phyloP scores from a whole-genome alignment of 2,113 vertebrate species.

The Phalacrocorax carbo region DNA sequence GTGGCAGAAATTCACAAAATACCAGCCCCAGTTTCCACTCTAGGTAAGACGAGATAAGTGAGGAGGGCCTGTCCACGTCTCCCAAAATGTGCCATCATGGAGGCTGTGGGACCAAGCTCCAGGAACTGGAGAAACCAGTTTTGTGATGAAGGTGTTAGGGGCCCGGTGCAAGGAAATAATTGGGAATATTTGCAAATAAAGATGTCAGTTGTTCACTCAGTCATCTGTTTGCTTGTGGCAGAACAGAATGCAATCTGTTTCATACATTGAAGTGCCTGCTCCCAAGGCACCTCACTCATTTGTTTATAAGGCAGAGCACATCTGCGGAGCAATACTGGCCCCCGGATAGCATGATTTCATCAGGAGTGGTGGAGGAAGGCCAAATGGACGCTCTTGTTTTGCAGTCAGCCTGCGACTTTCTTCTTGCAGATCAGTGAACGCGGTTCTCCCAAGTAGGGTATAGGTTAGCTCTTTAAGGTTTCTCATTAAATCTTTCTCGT shows the following conservation, averaged over 20 bases:
- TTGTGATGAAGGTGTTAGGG: not conserved
- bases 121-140: not conserved
- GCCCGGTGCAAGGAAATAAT: not conserved
- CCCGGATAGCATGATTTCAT: slow-evolving; percentile 74
- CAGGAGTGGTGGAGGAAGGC: slow-evolving; percentile 33
- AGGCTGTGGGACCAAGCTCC: too few relatives aligned
- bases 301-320: slow-evolving; percentile 47
- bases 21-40: not conserved
- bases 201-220: not conserved
- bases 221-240: not conserved
- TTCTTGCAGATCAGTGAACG: not conserved
- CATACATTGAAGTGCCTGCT: not conserved
- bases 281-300: slow-evolving; percentile 16
- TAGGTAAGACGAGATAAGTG: too few relatives aligned
- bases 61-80: not conserved
- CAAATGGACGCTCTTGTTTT: slow-evolving; percentile 23
- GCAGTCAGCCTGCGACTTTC: not conserved
- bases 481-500: not conserved
- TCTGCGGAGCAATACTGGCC: slow-evolving; percentile 56
- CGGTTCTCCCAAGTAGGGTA: not conserved
- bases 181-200: not conserved
- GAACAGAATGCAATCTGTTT: slow-evolving; percentile 1
- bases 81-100: not conserved
- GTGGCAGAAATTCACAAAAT: not conserved
- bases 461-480: not conserved